Conservation (phyloP, 2,113 vertebrate genomes). For the Physeter macrocephalus region DNA sequence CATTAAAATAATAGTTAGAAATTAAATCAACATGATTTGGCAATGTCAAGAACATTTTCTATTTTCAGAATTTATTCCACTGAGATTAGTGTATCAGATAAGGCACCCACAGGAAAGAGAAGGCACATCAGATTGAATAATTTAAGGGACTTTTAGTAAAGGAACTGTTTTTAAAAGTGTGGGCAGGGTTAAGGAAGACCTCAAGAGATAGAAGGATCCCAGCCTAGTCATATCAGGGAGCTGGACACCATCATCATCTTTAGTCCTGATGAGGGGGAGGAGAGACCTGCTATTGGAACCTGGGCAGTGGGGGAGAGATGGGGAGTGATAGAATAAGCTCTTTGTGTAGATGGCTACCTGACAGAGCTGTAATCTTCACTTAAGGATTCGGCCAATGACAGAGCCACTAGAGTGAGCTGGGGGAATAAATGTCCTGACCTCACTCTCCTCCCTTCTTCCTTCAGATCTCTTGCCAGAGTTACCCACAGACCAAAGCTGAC, state of each 20-base stretch:
- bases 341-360: neutral
- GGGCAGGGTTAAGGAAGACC: neutral
- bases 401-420: neutral
- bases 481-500: neutral
- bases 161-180: neutral
- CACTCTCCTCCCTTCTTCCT: neutral
- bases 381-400: neutral
- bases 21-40: neutral
- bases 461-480: neutral
- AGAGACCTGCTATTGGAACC: neutral
- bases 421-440: neutral
- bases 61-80: neutral
- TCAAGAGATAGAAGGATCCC: neutral
- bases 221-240: neutral
- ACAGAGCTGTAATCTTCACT: neutral
- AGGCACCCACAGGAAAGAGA: neutral
- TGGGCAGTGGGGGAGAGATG: neutral
- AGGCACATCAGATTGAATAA: neutral
- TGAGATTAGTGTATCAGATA: neutral
- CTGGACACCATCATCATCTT: neutral
- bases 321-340: neutral
- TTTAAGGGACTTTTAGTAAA: neutral
- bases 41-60: neutral
- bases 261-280: neutral
- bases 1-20: constrained; percentile 12